These are phyloP conservation scores for Sigmodon hispidus DNA, from an alignment of 2,113 vertebrate genomes.

Conservation along the genomic window DNA sequence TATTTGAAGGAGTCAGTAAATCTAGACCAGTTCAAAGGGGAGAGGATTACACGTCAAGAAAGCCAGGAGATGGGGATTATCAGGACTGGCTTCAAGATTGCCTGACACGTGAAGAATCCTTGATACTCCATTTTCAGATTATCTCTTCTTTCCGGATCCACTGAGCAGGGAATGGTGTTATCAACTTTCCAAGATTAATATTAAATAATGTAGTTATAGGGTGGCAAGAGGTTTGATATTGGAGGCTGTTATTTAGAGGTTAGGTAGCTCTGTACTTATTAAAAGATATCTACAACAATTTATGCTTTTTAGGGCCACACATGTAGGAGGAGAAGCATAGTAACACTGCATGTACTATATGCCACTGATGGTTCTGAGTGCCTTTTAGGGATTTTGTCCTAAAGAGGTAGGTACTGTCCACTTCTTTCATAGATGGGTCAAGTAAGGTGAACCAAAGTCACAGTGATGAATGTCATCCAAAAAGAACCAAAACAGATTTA, in stretches of 20 bases:
- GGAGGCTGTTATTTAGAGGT: neutral
- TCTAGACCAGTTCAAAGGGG: neutral
- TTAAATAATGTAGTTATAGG: neutral
- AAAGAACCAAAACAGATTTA: neutral
- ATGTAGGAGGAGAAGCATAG: neutral
- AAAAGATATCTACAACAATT: neutral
- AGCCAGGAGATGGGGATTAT: neutral
- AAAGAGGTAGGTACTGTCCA: neutral
- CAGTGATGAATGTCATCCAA: neutral
- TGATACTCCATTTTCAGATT: neutral
- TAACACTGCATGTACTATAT: neutral
- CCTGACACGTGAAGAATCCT: neutral
- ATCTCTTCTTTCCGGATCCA: neutral
- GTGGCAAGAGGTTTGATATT: conserved; percentile 14
- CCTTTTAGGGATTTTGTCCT: neutral
- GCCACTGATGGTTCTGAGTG: neutral
- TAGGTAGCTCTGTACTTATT: neutral
- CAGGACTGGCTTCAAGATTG: neutral
- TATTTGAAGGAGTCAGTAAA: neutral
- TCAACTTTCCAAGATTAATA: neutral
- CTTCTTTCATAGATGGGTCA: neutral
- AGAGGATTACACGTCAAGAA: conserved; percentile 27
- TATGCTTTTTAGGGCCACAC: neutral
- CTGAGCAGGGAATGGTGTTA: neutral
- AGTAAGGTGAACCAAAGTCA: neutral